phyloP scores from a whole-genome alignment of 1,140 invertebrate genomes.

The Heliothis subflexa region DNA sequence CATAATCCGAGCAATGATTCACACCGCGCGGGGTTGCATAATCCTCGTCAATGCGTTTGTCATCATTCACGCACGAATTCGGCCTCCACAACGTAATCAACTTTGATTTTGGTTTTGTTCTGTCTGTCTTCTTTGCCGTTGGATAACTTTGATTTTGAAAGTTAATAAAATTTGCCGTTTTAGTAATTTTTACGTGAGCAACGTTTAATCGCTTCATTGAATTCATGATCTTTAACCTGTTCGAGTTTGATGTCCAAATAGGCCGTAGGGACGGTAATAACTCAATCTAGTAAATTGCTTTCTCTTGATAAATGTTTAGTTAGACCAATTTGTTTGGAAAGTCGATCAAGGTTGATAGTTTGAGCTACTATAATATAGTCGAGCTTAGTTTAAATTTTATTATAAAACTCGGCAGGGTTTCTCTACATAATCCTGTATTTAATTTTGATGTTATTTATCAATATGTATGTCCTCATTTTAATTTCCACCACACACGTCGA shows the following conservation, averaged over 20 bases:
- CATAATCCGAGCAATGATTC: constrained; percentile 42
- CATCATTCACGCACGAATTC: constrained; percentile 65
- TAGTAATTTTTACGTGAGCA: not conserved
- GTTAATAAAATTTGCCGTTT: not conserved
- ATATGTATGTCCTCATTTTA: not conserved
- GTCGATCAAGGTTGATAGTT: constrained; percentile 8
- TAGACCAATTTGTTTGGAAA: constrained; percentile 9
- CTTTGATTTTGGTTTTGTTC: constrained; percentile 56
- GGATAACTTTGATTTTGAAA: constrained; percentile 28
- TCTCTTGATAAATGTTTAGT: constrained; percentile 17
- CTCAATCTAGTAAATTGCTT: constrained; percentile 35
- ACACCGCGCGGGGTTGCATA: constrained; percentile 59
- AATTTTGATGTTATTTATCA: not conserved
- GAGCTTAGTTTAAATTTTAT: not conserved
- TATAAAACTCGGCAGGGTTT: not conserved
- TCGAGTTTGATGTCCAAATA: constrained; percentile 7
- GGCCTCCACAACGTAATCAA: constrained; percentile 65
- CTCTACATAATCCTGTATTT: not conserved
- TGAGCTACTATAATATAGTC: not conserved
- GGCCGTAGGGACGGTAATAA: constrained; percentile 2
- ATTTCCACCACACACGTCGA: not conserved
- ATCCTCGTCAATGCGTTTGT: constrained; percentile 65
- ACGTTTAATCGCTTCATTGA: not conserved
- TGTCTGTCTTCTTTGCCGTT: constrained; percentile 31
- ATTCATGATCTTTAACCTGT: constrained; percentile 26